Conservation (phyloP, 2,888 invertebrate genomes). For the Empis stercorea region DNA sequence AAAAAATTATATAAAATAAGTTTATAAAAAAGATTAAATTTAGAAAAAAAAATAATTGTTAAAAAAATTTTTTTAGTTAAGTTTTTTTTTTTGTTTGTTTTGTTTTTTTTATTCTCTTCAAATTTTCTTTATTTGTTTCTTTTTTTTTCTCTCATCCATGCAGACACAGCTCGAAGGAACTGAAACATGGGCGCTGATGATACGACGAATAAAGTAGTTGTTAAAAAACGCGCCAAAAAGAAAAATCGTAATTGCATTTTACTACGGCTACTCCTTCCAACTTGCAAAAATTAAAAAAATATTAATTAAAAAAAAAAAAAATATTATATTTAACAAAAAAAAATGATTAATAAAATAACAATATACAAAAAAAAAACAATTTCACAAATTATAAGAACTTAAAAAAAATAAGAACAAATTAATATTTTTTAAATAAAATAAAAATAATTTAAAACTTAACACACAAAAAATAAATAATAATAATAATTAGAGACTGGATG, state of each 20-base stretch:
- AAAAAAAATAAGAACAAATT: neutral
- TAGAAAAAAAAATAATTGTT: too few relatives aligned
- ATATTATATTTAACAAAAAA: too few relatives aligned
- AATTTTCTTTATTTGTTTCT: too few relatives aligned
- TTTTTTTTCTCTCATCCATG: slow-evolving; percentile 13
- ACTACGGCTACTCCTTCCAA: slow-evolving; percentile 12
- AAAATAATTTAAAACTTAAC: neutral
- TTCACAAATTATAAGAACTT: neutral
- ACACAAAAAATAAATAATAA: neutral
- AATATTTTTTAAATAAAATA: too few relatives aligned
- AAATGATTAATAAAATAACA: neutral
- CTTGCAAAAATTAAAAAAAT: slow-evolving; percentile 12
- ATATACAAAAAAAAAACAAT: neutral
- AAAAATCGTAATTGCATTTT: slow-evolving; percentile 14
- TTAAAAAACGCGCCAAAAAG: slow-evolving; percentile 13
- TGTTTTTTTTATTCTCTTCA: too few relatives aligned
- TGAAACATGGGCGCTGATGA: slow-evolving; percentile 13
- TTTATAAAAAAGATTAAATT: too few relatives aligned
- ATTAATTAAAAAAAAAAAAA: neutral
- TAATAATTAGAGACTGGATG: too few relatives aligned
- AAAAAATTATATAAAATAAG: too few relatives aligned
- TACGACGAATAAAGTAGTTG: neutral
- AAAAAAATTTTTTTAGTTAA: too few relatives aligned
- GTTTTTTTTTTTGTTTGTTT: too few relatives aligned
- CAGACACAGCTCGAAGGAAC: slow-evolving; percentile 14